Conservation (phyloP, 2,888 invertebrate genomes). For the Ophion obscuratus region DNA sequence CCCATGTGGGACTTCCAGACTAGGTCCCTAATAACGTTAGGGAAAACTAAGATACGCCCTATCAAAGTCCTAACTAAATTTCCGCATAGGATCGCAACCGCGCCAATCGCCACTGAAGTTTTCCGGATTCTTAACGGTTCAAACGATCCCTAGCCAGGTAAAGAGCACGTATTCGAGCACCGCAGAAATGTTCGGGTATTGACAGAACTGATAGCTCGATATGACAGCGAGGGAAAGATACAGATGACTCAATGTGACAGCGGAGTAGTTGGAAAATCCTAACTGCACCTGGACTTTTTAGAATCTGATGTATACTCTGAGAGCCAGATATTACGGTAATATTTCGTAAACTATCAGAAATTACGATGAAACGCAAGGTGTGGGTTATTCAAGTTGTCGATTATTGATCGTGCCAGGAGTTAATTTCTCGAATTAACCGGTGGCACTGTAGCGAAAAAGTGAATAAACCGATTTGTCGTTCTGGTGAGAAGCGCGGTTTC, state of each 20-base stretch:
- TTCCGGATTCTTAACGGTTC: conserved; percentile 56
- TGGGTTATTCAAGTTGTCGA: no score
- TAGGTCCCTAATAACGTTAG: no score
- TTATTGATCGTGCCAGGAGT: no score
- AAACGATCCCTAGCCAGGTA: conserved; percentile 6
- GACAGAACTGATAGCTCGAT: background rate
- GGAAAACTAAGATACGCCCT: no score
- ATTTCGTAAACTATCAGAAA: background rate
- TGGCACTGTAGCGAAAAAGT: conserved; percentile 1
- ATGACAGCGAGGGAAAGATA: background rate
- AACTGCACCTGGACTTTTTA: background rate
- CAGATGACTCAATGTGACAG: background rate
- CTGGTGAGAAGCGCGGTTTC: conserved; percentile 14
- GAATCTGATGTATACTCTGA: background rate
- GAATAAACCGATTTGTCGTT: conserved; percentile 15
- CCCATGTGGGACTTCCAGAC: no score
- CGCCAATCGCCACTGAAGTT: conserved; percentile 34
- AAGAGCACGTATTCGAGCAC: background rate
- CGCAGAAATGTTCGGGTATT: conserved; percentile 28
- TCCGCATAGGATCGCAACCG: background rate
- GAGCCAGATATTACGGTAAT: background rate
- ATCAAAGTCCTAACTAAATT: no score
- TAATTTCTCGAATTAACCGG: background rate
- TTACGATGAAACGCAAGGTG: no score
- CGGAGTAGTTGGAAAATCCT: background rate